Base-by-base conservation (phyloP, 2,888 invertebrate genomes). In the Phalangium opilio region DNA sequence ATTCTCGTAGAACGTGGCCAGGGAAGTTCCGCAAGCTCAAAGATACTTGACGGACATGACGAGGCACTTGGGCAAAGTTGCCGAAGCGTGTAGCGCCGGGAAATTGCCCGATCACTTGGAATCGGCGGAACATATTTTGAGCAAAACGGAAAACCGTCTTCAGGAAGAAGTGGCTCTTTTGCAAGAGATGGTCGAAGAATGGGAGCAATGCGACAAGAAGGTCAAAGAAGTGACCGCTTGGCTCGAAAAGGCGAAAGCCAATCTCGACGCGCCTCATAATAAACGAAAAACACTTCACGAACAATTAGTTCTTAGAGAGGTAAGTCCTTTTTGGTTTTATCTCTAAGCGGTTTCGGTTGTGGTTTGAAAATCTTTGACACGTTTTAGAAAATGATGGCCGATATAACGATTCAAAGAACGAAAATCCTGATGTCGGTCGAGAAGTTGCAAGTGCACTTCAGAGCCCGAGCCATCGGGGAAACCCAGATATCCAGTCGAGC, bases 151-250 rank as follows among this genome's bases (percentile, higher is more conserved):
- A 69, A 80, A 79, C 63, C 75, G 76, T 68, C 77, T 86, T 61
- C 74, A 84, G 59, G 84, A 85, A 73, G 81, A 85, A 72, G 85
- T 89, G 70, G 81, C 84, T 41, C 70, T 87, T 58, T 73, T 91
- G 50, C 84, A 85, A 74, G 91, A 91, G 70, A 79, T 87, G 45
- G 81, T 83, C 42, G 89, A 90, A 65, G 90, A 91, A 71, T 91
- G 91, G 86, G 89, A 90, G 64, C 84, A 91, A 67, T 91, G 89
- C 68, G 90, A 91, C 68, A 82, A 78, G 66, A 91, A 93, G 67
- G 76, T 91, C 66, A 83, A 84, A 66, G 90, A 91, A 59, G 83
- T 85, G 41, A 79, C 78, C 51, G 74, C 75, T 55, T 93, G 90
- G 89, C 77, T 90, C 58, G 89, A 90, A 52, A 87, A 87, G 62